These are phyloP conservation scores for Drosophila parthenogenetica DNA, from an alignment of 2,888 invertebrate genomes.

Conservation along the genomic window DNA sequence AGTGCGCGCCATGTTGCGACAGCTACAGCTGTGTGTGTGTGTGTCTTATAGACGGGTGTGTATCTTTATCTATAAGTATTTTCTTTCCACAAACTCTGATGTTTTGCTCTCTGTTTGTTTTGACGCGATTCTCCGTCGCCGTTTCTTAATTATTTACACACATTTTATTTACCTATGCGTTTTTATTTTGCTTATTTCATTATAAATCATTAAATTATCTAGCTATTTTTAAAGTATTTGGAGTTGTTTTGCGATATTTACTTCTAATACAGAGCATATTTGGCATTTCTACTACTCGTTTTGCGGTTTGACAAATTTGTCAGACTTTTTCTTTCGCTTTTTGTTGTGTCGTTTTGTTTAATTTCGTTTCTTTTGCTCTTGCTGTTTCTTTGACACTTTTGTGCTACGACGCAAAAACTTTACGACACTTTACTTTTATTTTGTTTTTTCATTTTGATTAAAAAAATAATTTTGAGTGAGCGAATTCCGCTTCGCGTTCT, in stretches of 20 bases:
- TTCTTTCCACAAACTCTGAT: conserved; percentile 24
- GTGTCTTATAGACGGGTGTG: conserved; percentile 42
- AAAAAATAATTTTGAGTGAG: conserved; percentile 41
- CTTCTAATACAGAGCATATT: background rate
- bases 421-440: conserved; percentile 66
- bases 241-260: background rate
- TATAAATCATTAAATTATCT: conserved; percentile 14
- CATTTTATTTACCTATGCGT: conserved; percentile 17
- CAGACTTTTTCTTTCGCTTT: conserved; percentile 5
- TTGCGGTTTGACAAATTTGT: conserved; percentile 44
- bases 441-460: conserved; percentile 30
- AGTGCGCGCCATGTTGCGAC: conserved; percentile 64
- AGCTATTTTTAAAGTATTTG: background rate
- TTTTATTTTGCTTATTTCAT: conserved; percentile 17
- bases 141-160: conserved; percentile 60
- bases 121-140: conserved; percentile 61
- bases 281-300: conserved; percentile 30
- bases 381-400: conserved; percentile 47
- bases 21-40: conserved; percentile 29
- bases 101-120: conserved; percentile 71
- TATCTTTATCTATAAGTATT: conserved; percentile 62
- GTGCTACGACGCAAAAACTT: conserved; percentile 79
- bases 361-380: conserved; percentile 26
- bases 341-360: conserved; percentile 8
- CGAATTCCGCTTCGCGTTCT: conserved; percentile 61